phyloP scores from a whole-genome alignment of 2,888 invertebrate species.

The Harpalus rufipes region DNA sequence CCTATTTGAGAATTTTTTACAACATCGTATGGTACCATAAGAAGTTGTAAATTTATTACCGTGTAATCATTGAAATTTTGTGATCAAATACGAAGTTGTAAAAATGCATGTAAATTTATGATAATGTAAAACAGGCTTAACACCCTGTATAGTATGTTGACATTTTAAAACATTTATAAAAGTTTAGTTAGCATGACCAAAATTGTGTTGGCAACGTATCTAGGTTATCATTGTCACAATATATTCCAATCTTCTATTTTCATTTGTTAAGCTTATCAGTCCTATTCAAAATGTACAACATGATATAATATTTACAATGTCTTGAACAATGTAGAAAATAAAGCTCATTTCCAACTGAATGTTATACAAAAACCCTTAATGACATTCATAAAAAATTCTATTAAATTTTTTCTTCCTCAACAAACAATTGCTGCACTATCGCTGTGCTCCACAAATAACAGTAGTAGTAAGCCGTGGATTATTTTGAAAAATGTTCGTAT shows the following conservation, averaged over 20 bases:
- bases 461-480: background rate
- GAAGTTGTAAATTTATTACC: too few species aligned
- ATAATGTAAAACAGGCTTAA: too few species aligned
- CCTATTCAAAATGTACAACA: background rate
- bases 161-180: background rate
- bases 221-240: background rate
- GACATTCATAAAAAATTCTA: background rate
- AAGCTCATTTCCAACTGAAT: background rate
- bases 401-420: background rate
- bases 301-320: background rate
- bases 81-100: too few species aligned
- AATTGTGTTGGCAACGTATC: background rate
- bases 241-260: background rate
- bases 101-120: too few species aligned
- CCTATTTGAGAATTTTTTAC: too few species aligned
- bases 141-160: background rate
- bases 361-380: background rate
- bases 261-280: background rate
- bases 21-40: too few species aligned
- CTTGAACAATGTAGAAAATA: background rate
- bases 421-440: slow-evolving; percentile 5
- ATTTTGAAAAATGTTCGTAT: background rate
- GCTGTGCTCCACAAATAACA: background rate
- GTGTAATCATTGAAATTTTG: too few species aligned
- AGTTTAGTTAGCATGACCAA: background rate